These are phyloP conservation scores for Psephotus haematonotus DNA, from an alignment of 2,113 vertebrate species.

Conservation along the genomic window DNA sequence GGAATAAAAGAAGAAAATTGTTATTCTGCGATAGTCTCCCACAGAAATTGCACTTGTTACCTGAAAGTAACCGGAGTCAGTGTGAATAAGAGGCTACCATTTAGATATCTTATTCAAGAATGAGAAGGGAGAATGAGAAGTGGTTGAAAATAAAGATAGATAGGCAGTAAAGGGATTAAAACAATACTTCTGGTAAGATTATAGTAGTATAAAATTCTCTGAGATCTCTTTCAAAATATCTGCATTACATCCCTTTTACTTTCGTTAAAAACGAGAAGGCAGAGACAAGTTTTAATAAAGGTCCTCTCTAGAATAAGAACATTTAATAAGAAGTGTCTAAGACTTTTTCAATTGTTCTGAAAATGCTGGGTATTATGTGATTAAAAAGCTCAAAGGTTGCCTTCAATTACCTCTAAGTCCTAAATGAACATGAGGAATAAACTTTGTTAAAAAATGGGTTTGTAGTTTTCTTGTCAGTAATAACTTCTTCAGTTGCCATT, in stretches of 20 bases:
- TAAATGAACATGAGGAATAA: neutral
- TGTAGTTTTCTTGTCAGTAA: neutral
- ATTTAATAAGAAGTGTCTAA: neutral
- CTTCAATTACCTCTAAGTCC: neutral
- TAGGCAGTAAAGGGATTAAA: neutral
- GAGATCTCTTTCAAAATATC: neutral
- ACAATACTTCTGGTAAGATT: neutral
- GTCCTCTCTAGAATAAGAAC: neutral
- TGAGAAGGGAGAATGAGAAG: neutral
- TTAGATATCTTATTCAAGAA: neutral
- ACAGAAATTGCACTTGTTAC: neutral
- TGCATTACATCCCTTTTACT: neutral
- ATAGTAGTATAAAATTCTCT: neutral
- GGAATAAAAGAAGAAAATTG: neutral
- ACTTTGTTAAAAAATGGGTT: neutral
- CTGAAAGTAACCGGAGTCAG: neutral
- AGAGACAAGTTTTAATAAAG: neutral
- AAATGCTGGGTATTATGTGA: neutral
- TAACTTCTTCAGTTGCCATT: neutral
- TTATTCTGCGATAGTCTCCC: neutral
- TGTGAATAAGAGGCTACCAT: neutral
- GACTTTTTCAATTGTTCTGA: neutral
- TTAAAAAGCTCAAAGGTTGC: neutral
- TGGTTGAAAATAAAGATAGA: neutral
- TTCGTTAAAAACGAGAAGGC: neutral